Evolutionary conservation across 2,113 vertebrate genomes (phyloP), one percentile per base, ranked within the genome.

Genomic region (Thamnaconus septentrionalis): DNA sequence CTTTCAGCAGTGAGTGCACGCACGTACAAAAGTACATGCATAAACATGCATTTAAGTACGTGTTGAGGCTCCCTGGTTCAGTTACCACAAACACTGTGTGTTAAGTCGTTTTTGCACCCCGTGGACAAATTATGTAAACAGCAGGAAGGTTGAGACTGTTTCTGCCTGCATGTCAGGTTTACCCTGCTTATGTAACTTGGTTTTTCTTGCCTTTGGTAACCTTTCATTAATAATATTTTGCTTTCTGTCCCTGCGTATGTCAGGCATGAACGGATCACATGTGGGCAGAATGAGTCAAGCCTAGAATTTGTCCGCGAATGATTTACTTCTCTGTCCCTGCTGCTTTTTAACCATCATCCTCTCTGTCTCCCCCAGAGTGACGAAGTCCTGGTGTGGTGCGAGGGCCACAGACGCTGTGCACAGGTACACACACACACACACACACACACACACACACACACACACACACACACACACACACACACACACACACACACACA

Each of bases 331-430:
- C 18, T 31, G 48, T 71, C 9, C 59, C 4, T 79, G 42, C 64
- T 66, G 75, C 54, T 66, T 61, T 31, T 69, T 82, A 75, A 83
- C 68, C 41, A 11, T 64, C 61, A 11, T 76, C 63, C 57, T 84
- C 53, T 76, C 61, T 57, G 31, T 78, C 54, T 73, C 63, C 62
- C 75, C 40, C 74, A 90, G 88, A 90, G 54, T 74, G 85, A 85
- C 82, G 80, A 83, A 54, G 88, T 88, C n/a, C 79, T 90, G 73
- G 82, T 75, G 42, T 90, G 88, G 88, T 90, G 88, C 85, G 86
- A 88, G 59, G 86, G 80, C 76, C 82, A 90, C 78, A 80, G 86
- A 61, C 88, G 88, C 79, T 90, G 88, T 5, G 69, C 82, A 7
- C 88, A 90, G 88, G 88, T 90, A 86, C 85, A 55, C n/a, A 54